Base-by-base conservation (phyloP, 2,888 invertebrate genomes). In the Muschampia plurimacula region DNA sequence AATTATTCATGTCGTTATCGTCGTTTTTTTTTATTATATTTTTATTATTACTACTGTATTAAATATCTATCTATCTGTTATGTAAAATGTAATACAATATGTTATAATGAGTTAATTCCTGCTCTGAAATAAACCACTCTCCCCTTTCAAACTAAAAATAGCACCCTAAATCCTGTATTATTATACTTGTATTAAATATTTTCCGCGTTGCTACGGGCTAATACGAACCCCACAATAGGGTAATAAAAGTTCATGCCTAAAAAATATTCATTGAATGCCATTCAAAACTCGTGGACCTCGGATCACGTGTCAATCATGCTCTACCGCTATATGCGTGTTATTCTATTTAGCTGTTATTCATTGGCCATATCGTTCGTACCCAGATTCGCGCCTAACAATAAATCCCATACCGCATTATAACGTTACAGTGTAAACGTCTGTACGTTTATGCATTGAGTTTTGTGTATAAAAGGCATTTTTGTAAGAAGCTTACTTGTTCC, bases 291-390 rank as follows among this genome's bases (percentile, higher is more conserved):
- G 82, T 84, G 82, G 84, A 79, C 80, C 83, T 80, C 84, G 90
- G 89, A 89, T 93, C 93, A 89, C 90, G 92, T 89, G 93, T 93
- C 93, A 93, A 93, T 94, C 93, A 94, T 83, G 84, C 83, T 84
- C 87, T 49, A 49, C 49, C n/a, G 13, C 49, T 49, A n/a, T 49
- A 49, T n/a, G 49, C 10, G n/a, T 49, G 12, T 44, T 44, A 89
- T 92, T 91, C 89, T 88, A 88, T 92, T 90, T 87, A 87, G 84
- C 67, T 83, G 83, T 84, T 92, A 92, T 93, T 93, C 92, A 92
- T 90, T 91, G 89, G 88, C 89, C 84, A 85, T 90, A 91, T 91
- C 86, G 85, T 83, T 83, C 83, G 82, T 84, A 84, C 89, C 85
- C 82, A 82, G 80, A 57, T 85, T 86, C 84, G 81, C 70, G 65